phyloP scores from a whole-genome alignment of 2,888 invertebrate genomes.

The Drosophila stalkeri region DNA sequence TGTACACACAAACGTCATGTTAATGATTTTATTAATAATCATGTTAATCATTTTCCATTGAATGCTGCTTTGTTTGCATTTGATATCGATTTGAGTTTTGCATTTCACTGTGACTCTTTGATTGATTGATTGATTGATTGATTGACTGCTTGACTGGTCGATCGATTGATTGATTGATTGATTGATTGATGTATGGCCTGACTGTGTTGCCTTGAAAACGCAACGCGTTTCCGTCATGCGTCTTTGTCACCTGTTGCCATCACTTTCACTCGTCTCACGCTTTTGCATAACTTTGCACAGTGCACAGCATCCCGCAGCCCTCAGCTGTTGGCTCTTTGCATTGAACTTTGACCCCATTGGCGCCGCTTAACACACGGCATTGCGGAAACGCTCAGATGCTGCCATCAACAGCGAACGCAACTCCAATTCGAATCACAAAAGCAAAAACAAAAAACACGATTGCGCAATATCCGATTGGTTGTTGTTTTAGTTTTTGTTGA shows the following conservation, averaged over 20 bases:
- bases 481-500: constrained; percentile 14
- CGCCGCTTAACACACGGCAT: constrained; percentile 22
- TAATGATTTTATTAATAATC: constrained; percentile 43
- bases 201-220: constrained; percentile 67
- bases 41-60: constrained; percentile 42
- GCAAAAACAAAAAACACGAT: constrained; percentile 33
- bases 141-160: constrained; percentile 34
- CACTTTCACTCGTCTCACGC: constrained; percentile 56
- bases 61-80: constrained; percentile 15
- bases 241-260: constrained; percentile 50
- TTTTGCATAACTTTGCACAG: constrained; percentile 57
- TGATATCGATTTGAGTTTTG: constrained; percentile 28
- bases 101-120: constrained; percentile 26
- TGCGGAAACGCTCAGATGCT: constrained; percentile 60
- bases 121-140: constrained; percentile 22
- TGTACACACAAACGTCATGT: background rate
- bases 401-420: constrained; percentile 12
- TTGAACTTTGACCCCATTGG: constrained; percentile 63
- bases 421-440: constrained; percentile 38
- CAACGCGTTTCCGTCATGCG: constrained; percentile 59
- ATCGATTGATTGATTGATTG: constrained; percentile 8
- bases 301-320: background rate
- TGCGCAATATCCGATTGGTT: constrained; percentile 74
- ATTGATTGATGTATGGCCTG: constrained; percentile 37
- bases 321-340: constrained; percentile 8